These are phyloP conservation scores for Sphaerophoria taeniata DNA, from an alignment of 2,888 invertebrate species.

Conservation along the genomic window DNA sequence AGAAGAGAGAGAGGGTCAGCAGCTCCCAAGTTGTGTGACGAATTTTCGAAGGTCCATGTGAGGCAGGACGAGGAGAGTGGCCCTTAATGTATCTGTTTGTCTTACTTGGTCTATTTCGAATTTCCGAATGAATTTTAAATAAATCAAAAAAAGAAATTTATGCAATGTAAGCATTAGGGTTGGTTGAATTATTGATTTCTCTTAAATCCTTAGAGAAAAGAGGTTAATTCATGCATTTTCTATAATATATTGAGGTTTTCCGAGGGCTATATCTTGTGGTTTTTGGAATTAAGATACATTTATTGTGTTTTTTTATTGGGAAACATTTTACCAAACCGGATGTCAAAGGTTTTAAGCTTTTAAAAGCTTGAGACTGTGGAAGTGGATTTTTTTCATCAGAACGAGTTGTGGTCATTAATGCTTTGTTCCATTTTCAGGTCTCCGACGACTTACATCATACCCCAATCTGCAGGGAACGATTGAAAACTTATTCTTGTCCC, in stretches of 20 bases:
- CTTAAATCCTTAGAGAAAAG: not conserved
- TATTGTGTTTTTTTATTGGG: not conserved
- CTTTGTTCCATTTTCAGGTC: no score
- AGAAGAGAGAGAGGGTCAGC: not conserved
- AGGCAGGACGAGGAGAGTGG: not conserved
- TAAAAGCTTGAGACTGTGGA: no score
- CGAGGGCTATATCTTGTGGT: not conserved
- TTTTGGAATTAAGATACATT: not conserved
- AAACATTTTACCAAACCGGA: no score
- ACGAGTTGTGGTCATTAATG: no score
- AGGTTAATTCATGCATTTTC: not conserved
- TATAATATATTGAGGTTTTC: not conserved
- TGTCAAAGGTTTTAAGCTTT: no score
- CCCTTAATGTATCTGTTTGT: not conserved
- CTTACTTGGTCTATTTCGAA: not conserved
- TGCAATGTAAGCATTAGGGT: not conserved
- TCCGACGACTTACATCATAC: no score
- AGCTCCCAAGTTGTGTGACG: not conserved
- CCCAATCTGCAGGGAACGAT: no score
- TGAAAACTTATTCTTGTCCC: no score
- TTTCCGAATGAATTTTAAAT: slow-evolving; percentile 5
- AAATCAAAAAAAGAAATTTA: slow-evolving; percentile 4
- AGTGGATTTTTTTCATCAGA: no score
- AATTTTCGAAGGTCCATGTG: not conserved
- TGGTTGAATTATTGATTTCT: not conserved